Percentiles rank a stretch among this genome's conserved stretches.
Evolutionary conservation across 2,113 vertebrate genomes (phyloP).

Genomic region (Fregata magnificens): DNA sequence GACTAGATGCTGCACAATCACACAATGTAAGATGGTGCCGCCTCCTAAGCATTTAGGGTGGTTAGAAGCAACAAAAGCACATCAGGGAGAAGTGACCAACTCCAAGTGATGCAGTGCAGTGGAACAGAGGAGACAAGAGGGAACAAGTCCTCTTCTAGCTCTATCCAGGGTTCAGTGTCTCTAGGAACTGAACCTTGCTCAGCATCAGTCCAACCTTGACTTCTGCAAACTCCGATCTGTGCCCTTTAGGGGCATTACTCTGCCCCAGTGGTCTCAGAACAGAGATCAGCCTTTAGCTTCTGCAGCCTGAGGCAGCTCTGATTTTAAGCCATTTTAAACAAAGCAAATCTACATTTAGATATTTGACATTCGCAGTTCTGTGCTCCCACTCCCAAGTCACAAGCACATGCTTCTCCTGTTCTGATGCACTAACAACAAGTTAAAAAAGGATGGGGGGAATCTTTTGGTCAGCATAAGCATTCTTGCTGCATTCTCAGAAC

Average conservation of each 20-base stretch:
- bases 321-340: neutral
- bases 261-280: neutral
- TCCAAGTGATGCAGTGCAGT: neutral
- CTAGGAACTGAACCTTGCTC: neutral
- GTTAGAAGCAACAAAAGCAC: neutral
- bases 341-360: neutral
- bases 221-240: neutral
- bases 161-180: neutral
- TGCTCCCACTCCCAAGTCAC: neutral
- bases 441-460: neutral
- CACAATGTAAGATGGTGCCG: rapidly evolving
- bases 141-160: neutral
- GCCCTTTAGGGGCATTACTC: neutral
- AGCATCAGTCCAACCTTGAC: neutral
- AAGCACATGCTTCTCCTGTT: neutral
- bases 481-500: slow-evolving; percentile 16
- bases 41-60: neutral
- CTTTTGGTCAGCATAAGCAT: neutral
- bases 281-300: neutral
- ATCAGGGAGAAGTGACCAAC: neutral
- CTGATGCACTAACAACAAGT: neutral
- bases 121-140: neutral
- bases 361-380: neutral
- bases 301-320: neutral
- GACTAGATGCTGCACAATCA: neutral